These are phyloP conservation scores for Acrobasis suavella DNA, from an alignment of 2,888 invertebrate species.

Conservation along the genomic window DNA sequence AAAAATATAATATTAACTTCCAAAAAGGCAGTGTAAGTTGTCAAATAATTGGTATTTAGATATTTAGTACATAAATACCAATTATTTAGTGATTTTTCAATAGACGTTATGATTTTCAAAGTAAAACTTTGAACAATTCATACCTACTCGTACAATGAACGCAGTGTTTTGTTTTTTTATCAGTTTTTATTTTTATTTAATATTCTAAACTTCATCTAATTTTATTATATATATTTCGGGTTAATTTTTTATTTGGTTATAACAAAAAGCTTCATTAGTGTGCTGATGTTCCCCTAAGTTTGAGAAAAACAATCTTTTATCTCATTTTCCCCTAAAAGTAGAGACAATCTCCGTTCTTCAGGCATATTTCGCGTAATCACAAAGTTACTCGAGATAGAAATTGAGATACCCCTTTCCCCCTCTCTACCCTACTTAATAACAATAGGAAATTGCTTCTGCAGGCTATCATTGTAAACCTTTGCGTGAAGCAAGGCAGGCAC, in stretches of 20 bases:
- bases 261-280: neutral
- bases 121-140: too few species aligned
- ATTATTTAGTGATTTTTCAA: too few species aligned
- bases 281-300: neutral
- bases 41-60: too few species aligned
- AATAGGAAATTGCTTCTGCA: constrained; percentile 69
- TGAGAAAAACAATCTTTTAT: neutral
- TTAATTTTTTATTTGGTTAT: neutral
- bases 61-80: too few species aligned
- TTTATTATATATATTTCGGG: too few species aligned
- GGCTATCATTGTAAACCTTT: constrained; percentile 60
- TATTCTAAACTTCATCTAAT: too few species aligned
- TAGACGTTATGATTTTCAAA: too few species aligned
- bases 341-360: constrained; percentile 3
- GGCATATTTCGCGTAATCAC: constrained; percentile 14
- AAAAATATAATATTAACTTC: too few species aligned
- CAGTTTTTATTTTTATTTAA: too few species aligned
- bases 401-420: constrained; percentile 50
- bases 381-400: constrained; percentile 51
- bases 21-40: too few species aligned
- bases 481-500: constrained; percentile 62
- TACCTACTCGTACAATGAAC: too few species aligned
- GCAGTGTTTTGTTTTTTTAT: too few species aligned
- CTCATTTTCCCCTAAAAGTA: constrained; percentile 3
- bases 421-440: constrained; percentile 49